Percentiles rank a stretch among this genome's conserved stretches.
These are phyloP conservation scores for Ctenopoma multispine DNA, from an alignment of 2,797 vertebrate species.

Conservation along the genomic window DNA sequence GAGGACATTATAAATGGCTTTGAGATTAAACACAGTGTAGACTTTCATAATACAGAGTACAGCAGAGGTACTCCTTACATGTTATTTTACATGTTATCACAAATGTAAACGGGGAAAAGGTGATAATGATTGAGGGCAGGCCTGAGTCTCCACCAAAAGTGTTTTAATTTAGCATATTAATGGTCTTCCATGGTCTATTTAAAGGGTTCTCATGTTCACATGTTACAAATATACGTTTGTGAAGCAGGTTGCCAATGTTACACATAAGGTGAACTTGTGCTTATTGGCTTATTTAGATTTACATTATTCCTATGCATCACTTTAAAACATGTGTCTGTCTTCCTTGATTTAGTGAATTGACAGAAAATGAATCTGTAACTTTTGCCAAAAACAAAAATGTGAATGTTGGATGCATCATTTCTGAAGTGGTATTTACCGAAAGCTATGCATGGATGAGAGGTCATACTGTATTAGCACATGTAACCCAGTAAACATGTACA, in stretches of 20 bases:
- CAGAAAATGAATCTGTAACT: not conserved
- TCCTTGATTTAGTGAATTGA: too few relatives aligned
- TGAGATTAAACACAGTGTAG: not conserved
- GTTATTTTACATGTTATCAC: not conserved
- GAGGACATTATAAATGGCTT: not conserved
- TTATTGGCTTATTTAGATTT: too few relatives aligned
- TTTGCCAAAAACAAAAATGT: not conserved
- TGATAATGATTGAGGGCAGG: not conserved
- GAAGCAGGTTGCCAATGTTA: too few relatives aligned
- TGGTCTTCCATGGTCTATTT: not conserved
- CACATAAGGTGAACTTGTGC: too few relatives aligned
- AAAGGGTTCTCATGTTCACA: too few relatives aligned
- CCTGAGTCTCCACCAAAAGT: not conserved
- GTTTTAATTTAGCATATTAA: not conserved
- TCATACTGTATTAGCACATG: constrained; percentile 9
- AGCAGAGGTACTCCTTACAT: not conserved
- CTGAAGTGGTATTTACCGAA: constrained; percentile 19
- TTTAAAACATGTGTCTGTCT: too few relatives aligned
- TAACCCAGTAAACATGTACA: constrained; percentile 11
- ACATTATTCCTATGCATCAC: too few relatives aligned
- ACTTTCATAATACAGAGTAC: not conserved
- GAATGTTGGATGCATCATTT: not conserved
- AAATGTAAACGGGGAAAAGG: not conserved
- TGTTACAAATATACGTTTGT: too few relatives aligned
- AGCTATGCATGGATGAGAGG: not conserved